These are phyloP conservation scores for Heliocidaris tuberculata DNA, from an alignment of 35 echinoderm and acorn worm genomes.

Conservation along the genomic window DNA sequence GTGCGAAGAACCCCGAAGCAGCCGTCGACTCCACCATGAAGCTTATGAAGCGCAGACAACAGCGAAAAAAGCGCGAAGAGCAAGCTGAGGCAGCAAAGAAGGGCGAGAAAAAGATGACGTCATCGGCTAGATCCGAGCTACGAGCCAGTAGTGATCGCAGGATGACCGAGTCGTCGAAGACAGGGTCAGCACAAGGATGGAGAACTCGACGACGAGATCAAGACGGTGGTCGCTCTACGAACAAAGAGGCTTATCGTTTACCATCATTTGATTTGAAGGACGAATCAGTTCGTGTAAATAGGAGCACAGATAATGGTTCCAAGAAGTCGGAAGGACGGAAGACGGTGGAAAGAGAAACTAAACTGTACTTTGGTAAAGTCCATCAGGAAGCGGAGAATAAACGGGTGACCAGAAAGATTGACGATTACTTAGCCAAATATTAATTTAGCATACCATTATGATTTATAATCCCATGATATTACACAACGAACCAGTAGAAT, in stretches of 20 bases:
- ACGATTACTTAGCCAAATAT: background rate
- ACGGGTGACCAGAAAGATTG: constrained; percentile 18
- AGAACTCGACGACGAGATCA: background rate
- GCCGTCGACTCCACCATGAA: constrained; percentile 47
- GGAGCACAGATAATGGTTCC: background rate
- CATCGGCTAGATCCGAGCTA: background rate
- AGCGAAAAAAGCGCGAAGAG: constrained; percentile 34
- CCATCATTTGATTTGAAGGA: background rate
- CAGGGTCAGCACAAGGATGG: background rate
- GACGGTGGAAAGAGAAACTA: constrained; percentile 6
- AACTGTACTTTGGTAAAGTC: background rate
- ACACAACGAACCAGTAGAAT: no score
- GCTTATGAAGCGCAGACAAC: constrained; percentile 37
- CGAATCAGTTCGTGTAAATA: background rate
- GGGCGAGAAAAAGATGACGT: background rate
- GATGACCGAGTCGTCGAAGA: background rate
- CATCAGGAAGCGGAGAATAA: constrained; percentile 6
- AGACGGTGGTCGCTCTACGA: background rate
- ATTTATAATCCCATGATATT: no score
- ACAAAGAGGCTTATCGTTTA: background rate
- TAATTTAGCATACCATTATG: background rate
- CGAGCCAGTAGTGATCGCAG: background rate
- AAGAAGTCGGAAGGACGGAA: background rate
- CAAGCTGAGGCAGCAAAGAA: constrained; percentile 15
- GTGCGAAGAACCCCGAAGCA: constrained; percentile 21